These are phyloP conservation scores for Eucriotettix oculatus DNA, from an alignment of 2,888 invertebrate genomes.

Conservation along the genomic window DNA sequence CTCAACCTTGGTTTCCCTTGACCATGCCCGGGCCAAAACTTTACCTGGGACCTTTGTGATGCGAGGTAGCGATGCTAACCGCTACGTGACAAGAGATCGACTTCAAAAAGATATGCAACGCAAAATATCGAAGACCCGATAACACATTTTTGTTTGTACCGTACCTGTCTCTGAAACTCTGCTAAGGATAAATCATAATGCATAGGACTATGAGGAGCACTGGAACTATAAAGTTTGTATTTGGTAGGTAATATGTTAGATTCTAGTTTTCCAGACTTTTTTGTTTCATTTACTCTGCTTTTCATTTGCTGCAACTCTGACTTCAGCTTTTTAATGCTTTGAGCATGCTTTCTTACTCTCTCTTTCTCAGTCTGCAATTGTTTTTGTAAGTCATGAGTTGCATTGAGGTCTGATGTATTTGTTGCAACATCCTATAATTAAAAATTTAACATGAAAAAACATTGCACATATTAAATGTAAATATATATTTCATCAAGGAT, in stretches of 20 bases:
- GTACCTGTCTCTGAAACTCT: conserved; percentile 10
- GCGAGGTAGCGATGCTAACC: no score
- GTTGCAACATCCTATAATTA: conserved; percentile 8
- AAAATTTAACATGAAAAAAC: background rate
- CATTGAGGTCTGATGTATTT: conserved; percentile 2
- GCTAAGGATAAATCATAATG: conserved; percentile 2
- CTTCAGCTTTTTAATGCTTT: conserved; percentile 7
- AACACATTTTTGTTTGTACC: background rate
- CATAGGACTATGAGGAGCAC: conserved; percentile 2
- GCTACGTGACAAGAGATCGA: no score
- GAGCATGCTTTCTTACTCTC: conserved; percentile 6
- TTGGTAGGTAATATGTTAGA: background rate
- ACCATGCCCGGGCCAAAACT: no score
- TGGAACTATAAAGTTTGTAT: background rate
- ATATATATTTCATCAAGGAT: no score
- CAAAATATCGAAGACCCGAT: background rate
- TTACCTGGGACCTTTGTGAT: no score
- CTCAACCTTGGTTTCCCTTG: no score
- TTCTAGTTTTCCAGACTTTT: conserved; percentile 3
- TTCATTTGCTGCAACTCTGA: conserved; percentile 4
- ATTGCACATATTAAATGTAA: no score
- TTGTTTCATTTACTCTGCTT: conserved; percentile 3
- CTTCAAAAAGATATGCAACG: background rate
- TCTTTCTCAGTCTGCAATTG: conserved; percentile 11
- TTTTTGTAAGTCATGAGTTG: conserved; percentile 6